Percentiles rank a stretch among this genome's conserved stretches.
These are phyloP conservation scores for Taxidea taxus DNA, from an alignment of 2,113 vertebrate genomes.

Conservation along the genomic window DNA sequence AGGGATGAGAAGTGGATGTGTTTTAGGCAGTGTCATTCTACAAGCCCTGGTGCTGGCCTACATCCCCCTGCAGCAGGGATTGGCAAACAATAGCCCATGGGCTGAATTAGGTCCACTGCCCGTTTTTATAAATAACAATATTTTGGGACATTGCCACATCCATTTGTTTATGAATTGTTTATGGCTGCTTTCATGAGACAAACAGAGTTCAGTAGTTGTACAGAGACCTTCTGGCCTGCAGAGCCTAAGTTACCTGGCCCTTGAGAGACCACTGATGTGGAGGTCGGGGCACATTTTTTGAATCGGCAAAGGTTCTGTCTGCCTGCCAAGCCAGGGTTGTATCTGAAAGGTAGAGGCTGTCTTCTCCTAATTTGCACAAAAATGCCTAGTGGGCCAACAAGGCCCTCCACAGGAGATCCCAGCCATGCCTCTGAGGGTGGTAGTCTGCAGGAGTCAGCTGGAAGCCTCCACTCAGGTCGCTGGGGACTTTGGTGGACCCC, in stretches of 20 bases:
- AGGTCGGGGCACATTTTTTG: slow-evolving; percentile 42
- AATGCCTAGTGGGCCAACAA: background rate
- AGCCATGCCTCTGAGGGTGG: background rate
- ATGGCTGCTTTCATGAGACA: background rate
- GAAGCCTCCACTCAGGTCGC: background rate
- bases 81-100: background rate
- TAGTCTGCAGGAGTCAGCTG: background rate
- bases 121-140: background rate
- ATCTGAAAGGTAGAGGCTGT: background rate
- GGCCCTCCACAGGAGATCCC: background rate
- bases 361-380: slow-evolving; percentile 27
- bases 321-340: slow-evolving; percentile 8
- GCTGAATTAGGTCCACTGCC: background rate
- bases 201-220: background rate
- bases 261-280: background rate
- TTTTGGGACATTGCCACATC: background rate
- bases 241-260: background rate
- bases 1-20: background rate
- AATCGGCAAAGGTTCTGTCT: slow-evolving; percentile 43
- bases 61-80: background rate
- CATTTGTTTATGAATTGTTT: background rate
- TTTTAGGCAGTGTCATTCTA: background rate
- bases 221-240: background rate
- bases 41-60: background rate
- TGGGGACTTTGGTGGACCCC: background rate